Base-by-base conservation (phyloP, 2,797 vertebrate genomes). In the Heteromormyrus szaboi region DNA sequence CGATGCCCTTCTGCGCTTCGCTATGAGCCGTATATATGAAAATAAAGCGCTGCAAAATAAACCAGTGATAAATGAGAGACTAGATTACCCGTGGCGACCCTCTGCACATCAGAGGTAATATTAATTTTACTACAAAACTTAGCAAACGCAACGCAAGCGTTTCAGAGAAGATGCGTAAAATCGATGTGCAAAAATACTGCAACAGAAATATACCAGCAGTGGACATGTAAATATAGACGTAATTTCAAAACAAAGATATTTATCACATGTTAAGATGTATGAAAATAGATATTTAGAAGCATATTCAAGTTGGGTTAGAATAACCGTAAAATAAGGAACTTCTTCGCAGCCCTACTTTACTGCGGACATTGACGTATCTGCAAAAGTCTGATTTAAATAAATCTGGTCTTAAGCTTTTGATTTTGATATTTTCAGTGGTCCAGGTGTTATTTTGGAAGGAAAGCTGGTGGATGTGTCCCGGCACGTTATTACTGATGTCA, bases 1-100 rank as follows among this genome's bases (percentile, higher is more conserved):
- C 22, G n/a, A 19, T 8, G 41, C 37, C 37, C 2, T 79, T n/a
- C 14, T 19, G 72, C 33, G 17, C 41, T n/a, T 81, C 19, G 90
- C 88, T 14, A 97, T 98, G 97, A 97, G 97, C 90, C 95, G 97
- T 37, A 97, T 97, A 91, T 97, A 97, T 89, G 88, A 96, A 4
- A 94, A 97, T 91, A 90, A 93, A n/a, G 94, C 92, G 86, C 93
- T 97, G 68, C 93, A 92, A 89, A 97, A 96, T 91, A 97, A 96
- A 92, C 94, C 96, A 0, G 97, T 98, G 0, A 95, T 94, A 68
- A 95, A 92, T 86, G 95, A 96, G 76, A 95, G 25, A 76, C 33
- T 95, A 68, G 90, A 86, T 0, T 85, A 92, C 0, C 90, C 86
- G 1, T 97, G 96, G 96, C 91, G 93, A 19, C 95, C 96, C 0